Base-by-base conservation (phyloP, 2,888 invertebrate species). In the Agrenia bidenticulata region DNA sequence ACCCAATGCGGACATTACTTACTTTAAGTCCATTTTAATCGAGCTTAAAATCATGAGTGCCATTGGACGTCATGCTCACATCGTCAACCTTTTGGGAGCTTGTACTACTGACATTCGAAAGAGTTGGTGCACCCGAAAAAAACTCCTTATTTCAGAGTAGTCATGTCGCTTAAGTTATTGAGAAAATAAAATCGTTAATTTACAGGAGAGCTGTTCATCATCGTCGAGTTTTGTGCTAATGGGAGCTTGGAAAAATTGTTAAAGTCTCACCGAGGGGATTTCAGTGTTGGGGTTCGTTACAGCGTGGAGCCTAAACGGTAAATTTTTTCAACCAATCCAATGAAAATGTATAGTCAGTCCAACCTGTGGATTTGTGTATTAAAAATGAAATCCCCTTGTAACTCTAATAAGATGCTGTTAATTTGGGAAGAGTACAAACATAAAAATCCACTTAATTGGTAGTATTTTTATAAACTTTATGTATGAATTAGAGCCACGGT, bases 61-160 rank as follows among this genome's bases (percentile, higher is more conserved):
- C 19, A 62, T 62, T 56, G 62, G 62, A 26, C n/a, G 56, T 1
- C 27, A 62, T 49, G 23, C 32, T 11, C 27, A 62, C 27, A 62
- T 62, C 32, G 62, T 62, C 26, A 62, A 62, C 41, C 32, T 62
- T 2, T 32, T 55, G n/a, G 62, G 62, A 41, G 62, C 62, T 45
- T 62, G 62, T 45, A 62, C 62, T 1, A 42, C 45, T 1, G 49
- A 62, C 26, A 62, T 62, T 42, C 23, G 62, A 17, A 56, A 62
- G 45, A 21, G 61, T 49, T n/a, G n/a, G n/a, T n/a, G n/a, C n/a
- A n/a, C n/a, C n/a, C n/a, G n/a, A n/a, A n/a, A n/a, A n/a, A n/a
- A n/a, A n/a, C n/a, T n/a, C n/a, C n/a, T n/a, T n/a, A n/a, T n/a
- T n/a, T n/a, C n/a, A n/a, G n/a, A n/a, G n/a, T n/a, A n/a, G n/a